A percentile compares a stretch with the other conserved stretches of the same genome.
Evolutionary conservation across 2,113 vertebrate species (phyloP).

Genomic region (Crotalus viridis): DNA sequence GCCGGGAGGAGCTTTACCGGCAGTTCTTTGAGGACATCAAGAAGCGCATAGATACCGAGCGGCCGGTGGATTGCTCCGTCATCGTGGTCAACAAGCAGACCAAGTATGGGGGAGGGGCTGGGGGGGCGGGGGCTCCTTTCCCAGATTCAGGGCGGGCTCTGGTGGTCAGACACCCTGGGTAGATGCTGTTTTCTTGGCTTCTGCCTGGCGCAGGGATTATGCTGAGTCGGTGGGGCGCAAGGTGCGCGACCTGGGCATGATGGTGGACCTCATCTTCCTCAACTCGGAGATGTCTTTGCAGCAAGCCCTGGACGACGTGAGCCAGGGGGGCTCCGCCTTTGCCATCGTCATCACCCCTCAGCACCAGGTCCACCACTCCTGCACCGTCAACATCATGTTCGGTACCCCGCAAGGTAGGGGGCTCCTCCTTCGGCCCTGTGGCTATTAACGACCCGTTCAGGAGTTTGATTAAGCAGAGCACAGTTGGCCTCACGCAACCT

Average conservation of each 20-base stretch:
- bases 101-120: constrained; percentile 78
- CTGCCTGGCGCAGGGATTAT: constrained; percentile 83
- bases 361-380: constrained; percentile 96
- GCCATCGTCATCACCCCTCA: constrained; percentile 98
- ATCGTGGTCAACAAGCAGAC: constrained; percentile 96
- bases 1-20: constrained; percentile 90
- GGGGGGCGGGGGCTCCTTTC: background rate
- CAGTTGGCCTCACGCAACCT: background rate
- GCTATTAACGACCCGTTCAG: background rate
- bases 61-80: constrained; percentile 95
- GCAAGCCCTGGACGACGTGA: constrained; percentile 95
- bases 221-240: constrained; percentile 96
- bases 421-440: background rate
- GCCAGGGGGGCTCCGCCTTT: constrained; percentile 91
- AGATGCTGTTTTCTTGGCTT: background rate
- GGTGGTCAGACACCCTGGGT: fast-evolving
- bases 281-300: constrained; percentile 96
- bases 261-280: constrained; percentile 98
- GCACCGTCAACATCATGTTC: constrained; percentile 97
- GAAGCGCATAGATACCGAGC: constrained; percentile 87
- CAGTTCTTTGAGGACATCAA: constrained; percentile 98
- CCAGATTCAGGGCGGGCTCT: background rate
- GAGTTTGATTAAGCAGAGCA: background rate
- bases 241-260: constrained; percentile 93
- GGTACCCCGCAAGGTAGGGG: constrained; percentile 93